Evolutionary conservation across 1,140 invertebrate genomes (phyloP).

Genomic region (Heliconius eleuchia): DNA sequence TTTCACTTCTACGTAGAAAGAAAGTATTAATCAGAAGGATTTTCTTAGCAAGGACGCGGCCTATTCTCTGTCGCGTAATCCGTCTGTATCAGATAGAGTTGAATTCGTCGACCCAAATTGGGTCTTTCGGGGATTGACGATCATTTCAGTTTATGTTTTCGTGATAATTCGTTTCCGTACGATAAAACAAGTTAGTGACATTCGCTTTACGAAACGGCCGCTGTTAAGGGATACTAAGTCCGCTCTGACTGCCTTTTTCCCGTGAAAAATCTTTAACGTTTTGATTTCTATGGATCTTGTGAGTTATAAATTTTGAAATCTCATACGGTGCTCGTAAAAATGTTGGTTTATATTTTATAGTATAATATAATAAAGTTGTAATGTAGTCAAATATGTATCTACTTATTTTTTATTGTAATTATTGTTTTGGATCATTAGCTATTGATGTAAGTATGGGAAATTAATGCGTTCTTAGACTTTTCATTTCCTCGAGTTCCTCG

Average conservation of each 20-base stretch:
- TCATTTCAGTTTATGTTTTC: conserved; percentile 58
- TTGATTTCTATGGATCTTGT: conserved; percentile 9
- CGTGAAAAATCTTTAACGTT: not conserved
- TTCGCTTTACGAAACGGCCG: conserved; percentile 22
- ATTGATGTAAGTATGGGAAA: too few species aligned
- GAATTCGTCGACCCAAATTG: conserved; percentile 47
- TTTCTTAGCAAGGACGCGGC: conserved; percentile 52
- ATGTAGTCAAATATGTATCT: not conserved
- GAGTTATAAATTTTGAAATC: conserved; percentile 1
- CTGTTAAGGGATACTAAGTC: conserved; percentile 7
- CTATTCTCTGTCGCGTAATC: conserved; percentile 60
- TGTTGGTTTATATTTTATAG: not conserved
- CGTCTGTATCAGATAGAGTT: conserved; percentile 69
- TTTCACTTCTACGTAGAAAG: conserved; percentile 36
- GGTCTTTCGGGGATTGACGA: conserved; percentile 44
- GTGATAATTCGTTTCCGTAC: conserved; percentile 52
- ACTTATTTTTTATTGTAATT: too few species aligned
- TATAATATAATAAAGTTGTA: not conserved
- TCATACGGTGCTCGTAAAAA: not conserved
- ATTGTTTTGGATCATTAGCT: too few species aligned
- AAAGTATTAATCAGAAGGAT: conserved; percentile 59
- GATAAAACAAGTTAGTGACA: conserved; percentile 50
- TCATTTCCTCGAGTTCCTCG: too few species aligned
- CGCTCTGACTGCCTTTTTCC: not conserved
- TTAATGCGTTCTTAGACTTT: too few species aligned